A percentile compares a stretch with the other conserved stretches of the same genome.
These are phyloP conservation scores for Pluvianellus socialis DNA, from an alignment of 2,113 vertebrate genomes.

Conservation along the genomic window DNA sequence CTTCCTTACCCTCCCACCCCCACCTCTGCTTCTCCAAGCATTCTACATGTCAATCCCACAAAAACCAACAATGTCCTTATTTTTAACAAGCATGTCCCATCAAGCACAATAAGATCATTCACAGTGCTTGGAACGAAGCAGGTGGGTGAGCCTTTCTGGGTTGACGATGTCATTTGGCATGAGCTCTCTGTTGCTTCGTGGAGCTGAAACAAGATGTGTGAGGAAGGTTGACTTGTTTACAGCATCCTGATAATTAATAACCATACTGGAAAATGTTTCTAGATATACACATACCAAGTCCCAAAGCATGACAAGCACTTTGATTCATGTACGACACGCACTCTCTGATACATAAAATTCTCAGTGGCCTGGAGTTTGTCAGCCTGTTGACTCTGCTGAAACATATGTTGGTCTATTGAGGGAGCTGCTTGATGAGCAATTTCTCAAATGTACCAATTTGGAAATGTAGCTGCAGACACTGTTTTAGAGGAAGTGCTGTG, in stretches of 20 bases:
- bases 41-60: background rate
- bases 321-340: conserved; percentile 11
- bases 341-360: conserved; percentile 37
- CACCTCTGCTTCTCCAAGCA: background rate
- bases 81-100: background rate
- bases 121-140: background rate
- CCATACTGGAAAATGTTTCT: conserved; percentile 44
- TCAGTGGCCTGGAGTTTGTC: conserved; percentile 58
- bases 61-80: background rate
- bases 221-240: conserved; percentile 49
- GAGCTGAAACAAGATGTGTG: conserved; percentile 25
- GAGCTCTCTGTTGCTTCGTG: background rate
- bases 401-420: conserved; percentile 45
- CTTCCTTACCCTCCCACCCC: background rate
- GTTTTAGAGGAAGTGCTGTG: conserved; percentile 35
- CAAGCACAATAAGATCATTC: conserved; percentile 9
- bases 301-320: background rate
- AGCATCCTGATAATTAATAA: conserved; percentile 48
- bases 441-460: conserved; percentile 47
- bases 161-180: background rate
- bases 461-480: conserved; percentile 45
- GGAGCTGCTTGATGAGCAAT: background rate
- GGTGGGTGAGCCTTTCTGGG: background rate
- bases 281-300: background rate
- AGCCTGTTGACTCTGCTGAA: conserved; percentile 56